Evolutionary conservation across 2,797 vertebrate genomes (phyloP), one percentile per base, ranked within the genome.

Genomic region (Phalanger gymnotis): DNA sequence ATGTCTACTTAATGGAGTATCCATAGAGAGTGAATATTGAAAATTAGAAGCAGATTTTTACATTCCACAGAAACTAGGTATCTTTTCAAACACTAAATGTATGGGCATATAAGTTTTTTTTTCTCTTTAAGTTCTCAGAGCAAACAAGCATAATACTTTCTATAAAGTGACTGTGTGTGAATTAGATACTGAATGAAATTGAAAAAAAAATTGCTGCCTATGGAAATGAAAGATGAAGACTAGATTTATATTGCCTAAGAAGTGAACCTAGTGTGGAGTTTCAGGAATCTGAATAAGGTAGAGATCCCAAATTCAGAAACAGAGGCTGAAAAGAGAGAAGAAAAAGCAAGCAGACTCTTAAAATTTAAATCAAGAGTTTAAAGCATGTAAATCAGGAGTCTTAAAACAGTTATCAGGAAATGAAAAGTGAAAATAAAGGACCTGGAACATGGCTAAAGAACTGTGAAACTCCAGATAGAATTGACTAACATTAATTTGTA

Each of bases 21-120:
- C 93, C 97, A 96, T 94, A 95, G 94, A 40, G 66, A 92, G 94
- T 90, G 94, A 93, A 92, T 66, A 95, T 95, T 90, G 55, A 94
- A 96, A 96, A 97, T 94, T 95, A 95, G 95, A 98, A 95, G 56
- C 96, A 95, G 95, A 97, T 97, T 96, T 97, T 93, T 97, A 92
- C 92, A 52, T 95, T 95, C 96, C 34, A 91, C 90, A 19, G 34
- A 94, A 93, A 97, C 89, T 93, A 96, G 92, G 89, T 94, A 56
- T 58, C 87, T 96, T 47, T 66, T 96, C 95, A 73, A 81, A 93
- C 81, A 93, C 66, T 87, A 34, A 40, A 22, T 95, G 53, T 94
- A 81, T 93, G 89, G 91, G 22, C 51, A 92, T 90, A 93, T 97
- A 92, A 58, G 61, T 91, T 96, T 90, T 94, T 90, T 94, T 91